Percentiles rank a stretch among this genome's conserved stretches.
These are phyloP conservation scores for Cydia pomonella DNA, from an alignment of 1,140 invertebrate genomes.

Conservation along the genomic window DNA sequence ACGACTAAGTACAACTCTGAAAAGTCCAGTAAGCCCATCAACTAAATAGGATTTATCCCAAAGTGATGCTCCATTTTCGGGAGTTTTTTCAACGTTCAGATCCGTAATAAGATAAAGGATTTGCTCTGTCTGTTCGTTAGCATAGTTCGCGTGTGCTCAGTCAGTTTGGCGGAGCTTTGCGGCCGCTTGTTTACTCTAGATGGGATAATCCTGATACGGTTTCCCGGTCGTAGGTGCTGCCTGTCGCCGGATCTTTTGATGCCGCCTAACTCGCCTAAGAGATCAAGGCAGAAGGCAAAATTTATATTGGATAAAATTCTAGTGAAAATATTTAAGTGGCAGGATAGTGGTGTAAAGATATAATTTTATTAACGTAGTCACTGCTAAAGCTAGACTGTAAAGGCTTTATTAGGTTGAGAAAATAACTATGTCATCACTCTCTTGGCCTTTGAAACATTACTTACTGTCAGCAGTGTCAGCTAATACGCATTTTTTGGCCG, in stretches of 20 bases:
- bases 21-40: slow-evolving; percentile 8
- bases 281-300: slow-evolving; percentile 40
- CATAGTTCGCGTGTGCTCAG: slow-evolving; percentile 62
- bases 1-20: slow-evolving; percentile 9
- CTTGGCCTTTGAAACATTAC: no score
- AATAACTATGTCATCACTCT: no score
- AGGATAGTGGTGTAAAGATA: no score
- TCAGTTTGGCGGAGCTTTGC: slow-evolving; percentile 55
- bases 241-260: slow-evolving; percentile 53
- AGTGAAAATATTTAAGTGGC: not conserved
- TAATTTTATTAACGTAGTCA: no score
- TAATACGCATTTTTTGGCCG: no score
- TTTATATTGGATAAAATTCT: not conserved
- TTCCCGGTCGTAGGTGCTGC: slow-evolving; percentile 48
- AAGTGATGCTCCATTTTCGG: slow-evolving; percentile 37
- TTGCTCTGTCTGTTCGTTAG: slow-evolving; percentile 74
- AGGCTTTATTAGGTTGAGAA: no score
- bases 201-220: slow-evolving; percentile 66
- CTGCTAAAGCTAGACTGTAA: no score
- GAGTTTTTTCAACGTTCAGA: slow-evolving; percentile 46
- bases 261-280: slow-evolving; percentile 45
- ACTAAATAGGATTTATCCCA: slow-evolving; percentile 48
- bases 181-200: slow-evolving; percentile 65
- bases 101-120: slow-evolving; percentile 76
- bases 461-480: no score